These are phyloP conservation scores for Hydraecia micacea DNA, from an alignment of 2,888 invertebrate species.

Conservation along the genomic window DNA sequence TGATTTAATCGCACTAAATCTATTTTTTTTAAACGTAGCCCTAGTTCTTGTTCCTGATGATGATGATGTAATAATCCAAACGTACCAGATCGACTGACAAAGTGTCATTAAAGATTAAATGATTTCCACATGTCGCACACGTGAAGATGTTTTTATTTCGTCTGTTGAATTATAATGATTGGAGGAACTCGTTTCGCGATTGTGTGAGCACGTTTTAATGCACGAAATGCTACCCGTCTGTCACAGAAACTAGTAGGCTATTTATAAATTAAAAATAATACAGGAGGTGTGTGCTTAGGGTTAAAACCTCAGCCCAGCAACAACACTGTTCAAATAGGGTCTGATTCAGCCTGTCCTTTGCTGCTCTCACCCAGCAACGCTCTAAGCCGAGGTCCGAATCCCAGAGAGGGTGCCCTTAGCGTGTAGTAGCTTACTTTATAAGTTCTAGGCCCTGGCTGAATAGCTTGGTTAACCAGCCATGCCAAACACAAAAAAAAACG, in stretches of 20 bases:
- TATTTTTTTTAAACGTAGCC: not conserved
- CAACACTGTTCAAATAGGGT: not conserved
- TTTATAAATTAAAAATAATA: not conserved
- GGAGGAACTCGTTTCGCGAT: conserved; percentile 23
- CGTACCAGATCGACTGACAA: not conserved
- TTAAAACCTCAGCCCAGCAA: not conserved
- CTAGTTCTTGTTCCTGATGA: not conserved
- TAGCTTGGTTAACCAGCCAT: not conserved
- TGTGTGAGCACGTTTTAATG: conserved; percentile 9
- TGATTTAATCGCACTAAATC: not conserved
- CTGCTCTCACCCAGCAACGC: not conserved
- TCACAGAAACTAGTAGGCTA: not conserved
- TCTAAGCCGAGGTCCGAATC: not conserved
- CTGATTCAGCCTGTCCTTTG: not conserved
- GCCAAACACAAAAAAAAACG: not conserved
- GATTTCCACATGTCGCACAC: conserved; percentile 27
- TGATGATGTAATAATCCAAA: conserved; percentile 1
- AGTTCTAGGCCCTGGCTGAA: not conserved
- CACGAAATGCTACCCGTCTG: not conserved
- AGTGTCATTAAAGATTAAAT: conserved; percentile 12
- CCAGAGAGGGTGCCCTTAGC: not conserved
- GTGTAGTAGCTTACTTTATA: not conserved
- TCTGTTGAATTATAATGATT: not conserved
- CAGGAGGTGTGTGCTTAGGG: not conserved
- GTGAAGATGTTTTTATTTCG: conserved; percentile 36